Base-by-base conservation (phyloP, 2,797 vertebrate species). In the Parauchenoglanis punctatus region DNA sequence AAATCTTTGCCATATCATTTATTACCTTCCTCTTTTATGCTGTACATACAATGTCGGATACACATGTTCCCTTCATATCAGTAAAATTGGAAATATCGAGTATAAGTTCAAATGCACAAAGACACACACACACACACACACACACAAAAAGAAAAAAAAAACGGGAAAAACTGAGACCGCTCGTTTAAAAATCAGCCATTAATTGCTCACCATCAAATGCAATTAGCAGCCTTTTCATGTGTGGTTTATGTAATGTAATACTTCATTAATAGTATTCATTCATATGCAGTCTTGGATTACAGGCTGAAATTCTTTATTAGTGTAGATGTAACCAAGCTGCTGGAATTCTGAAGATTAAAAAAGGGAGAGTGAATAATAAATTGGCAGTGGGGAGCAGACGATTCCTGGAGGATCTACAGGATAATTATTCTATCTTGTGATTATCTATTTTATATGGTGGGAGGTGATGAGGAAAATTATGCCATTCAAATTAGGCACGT, bases 201-300 rank as follows among this genome's bases (percentile, higher is more conserved):
- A 99, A 98, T 98, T 98, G 96, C 96, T 96, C 95, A 95, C 97
- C 97, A 98, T 98, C 97, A 98, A 99, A 99, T 96, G 98, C 98
- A 98, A 99, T 99, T 99, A 99, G 97, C 96, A 95, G 97, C 96
- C 97, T 97, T 98, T 99, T 99, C 97, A 98, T 98, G 97, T 98
- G 97, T 96, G 96, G 97, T 99, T 99, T 99, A 98, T 98, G 97
- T 97, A 99, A 99, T 97, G 98, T 98, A 99, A 98, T 98, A 99
- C 97, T 99, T 99, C 98, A 99, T 98, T 99, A 98, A 98, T 97
- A 98, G 98, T 97, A 98, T 98, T 99, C 98, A 99, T 98, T 99
- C 97, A 97, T 96, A 97, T 98, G 97, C 97, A 97, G 95, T 96
- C 96, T 92, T 96, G 97, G 97, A 99, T 99, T 99, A 98, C 97